These are phyloP conservation scores for Tragulus kanchil DNA, from an alignment of 2,113 vertebrate species.

Conservation along the genomic window DNA sequence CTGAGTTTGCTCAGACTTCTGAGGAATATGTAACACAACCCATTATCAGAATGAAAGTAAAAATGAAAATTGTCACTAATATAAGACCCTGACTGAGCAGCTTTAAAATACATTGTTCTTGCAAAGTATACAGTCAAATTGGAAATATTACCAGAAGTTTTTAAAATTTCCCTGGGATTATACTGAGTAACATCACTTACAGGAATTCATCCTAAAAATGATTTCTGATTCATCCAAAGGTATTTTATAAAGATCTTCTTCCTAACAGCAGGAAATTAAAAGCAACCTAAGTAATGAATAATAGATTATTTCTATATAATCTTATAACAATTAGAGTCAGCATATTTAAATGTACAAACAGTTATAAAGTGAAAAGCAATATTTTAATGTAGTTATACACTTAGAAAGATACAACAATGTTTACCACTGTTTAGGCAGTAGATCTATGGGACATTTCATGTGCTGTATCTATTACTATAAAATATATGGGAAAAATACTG, in stretches of 20 bases:
- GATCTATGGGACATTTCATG: neutral
- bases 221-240: neutral
- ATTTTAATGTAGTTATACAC: neutral
- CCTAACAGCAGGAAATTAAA: neutral
- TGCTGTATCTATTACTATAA: neutral
- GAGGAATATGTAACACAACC: neutral
- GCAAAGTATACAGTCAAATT: neutral
- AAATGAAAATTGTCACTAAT: slow-evolving; percentile 13
- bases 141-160: slow-evolving; percentile 29
- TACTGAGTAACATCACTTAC: neutral
- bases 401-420: slow-evolving; percentile 10
- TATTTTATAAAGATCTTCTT: slow-evolving; percentile 25
- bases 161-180: neutral
- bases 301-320: neutral
- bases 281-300: neutral
- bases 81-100: neutral
- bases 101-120: neutral
- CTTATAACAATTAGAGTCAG: neutral
- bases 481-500: neutral
- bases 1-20: neutral
- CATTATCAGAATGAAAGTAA: slow-evolving; percentile 5
- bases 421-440: neutral
- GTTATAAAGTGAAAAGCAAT: neutral
- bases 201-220: slow-evolving; percentile 29
- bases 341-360: neutral